Base-by-base conservation (phyloP, 1,140 invertebrate genomes). In the Papilio xuthus region DNA sequence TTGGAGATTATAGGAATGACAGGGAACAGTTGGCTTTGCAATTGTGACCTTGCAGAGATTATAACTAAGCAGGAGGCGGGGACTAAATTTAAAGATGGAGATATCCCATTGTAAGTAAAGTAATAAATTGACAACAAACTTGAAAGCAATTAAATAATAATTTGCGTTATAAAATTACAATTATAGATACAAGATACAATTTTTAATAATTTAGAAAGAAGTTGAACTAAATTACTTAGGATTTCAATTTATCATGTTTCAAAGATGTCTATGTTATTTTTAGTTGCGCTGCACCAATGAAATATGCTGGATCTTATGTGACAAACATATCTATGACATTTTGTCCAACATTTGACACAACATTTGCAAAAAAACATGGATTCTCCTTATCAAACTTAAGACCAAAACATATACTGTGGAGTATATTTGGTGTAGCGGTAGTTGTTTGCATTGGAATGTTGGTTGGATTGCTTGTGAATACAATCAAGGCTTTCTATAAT, bases 1-100 rank as follows among this genome's bases (percentile, higher is more conserved):
- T 80, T 95, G 26, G 90, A 94, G 9, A 88, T 87, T 9, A 78
- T 96, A 28, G 93, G 94, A 78, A 92, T 96, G 81, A 89, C 90
- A 12, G 93, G 94, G 6, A 96, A 96, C 91, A 94, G 92, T 69
- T 95, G 96, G 93, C 88, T 94, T 50, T 96, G 96, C 84, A 94
- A 95, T 82, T 96, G 96, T 85, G 93, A 94, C 60, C 83, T 94
- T 26, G 88, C 86, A 8, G 84, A 92, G 37, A 93, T 92, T 80
- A 85, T 94, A 18, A 90, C 85, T 7, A 89, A 82, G 77, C 90
- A 93, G 72, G 87, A 86, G 42, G 92, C 92, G 4, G 88, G 90
- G 4, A 82, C 82, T 50, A 93, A 93, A 77, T 93, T 94, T 78
- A 92, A 86, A 77, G 32, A 83, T 60, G 87, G 86, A 53, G 89